A percentile compares a stretch with the other conserved stretches of the same genome.
These are phyloP conservation scores for Agrotis ipsilon DNA, from an alignment of 2,888 invertebrate genomes.

Conservation along the genomic window DNA sequence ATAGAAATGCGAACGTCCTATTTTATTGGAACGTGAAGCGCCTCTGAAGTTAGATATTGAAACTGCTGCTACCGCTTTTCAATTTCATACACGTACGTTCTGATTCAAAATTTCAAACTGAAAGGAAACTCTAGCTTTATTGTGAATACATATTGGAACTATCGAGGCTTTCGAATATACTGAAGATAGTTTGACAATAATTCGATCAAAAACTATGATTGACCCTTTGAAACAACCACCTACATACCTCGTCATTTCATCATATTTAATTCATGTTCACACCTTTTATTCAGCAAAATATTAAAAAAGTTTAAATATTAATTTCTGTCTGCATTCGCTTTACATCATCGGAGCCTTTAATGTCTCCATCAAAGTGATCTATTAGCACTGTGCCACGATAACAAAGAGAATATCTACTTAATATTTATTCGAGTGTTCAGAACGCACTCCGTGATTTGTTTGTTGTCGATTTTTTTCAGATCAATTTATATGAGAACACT, in stretches of 20 bases:
- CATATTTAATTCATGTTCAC: constrained; percentile 29
- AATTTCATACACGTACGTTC: constrained; percentile 44
- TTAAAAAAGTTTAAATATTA: constrained; percentile 25
- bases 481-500: constrained; percentile 19
- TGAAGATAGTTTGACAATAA: constrained; percentile 18
- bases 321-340: constrained; percentile 32
- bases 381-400: constrained; percentile 17
- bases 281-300: constrained; percentile 21
- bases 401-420: constrained; percentile 19
- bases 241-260: constrained; percentile 15
- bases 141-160: constrained; percentile 11
- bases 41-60: constrained; percentile 37
- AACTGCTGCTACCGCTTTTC: constrained; percentile 40
- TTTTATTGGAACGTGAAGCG: constrained; percentile 45
- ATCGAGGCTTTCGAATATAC: constrained; percentile 23
- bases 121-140: constrained; percentile 18
- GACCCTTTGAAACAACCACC: background rate
- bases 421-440: constrained; percentile 17
- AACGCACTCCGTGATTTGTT: constrained; percentile 17
- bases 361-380: constrained; percentile 31
- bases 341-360: constrained; percentile 6
- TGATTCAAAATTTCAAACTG: constrained; percentile 30
- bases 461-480: constrained; percentile 21
- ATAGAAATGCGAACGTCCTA: constrained; percentile 33
- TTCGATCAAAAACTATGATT: constrained; percentile 50